Base-by-base conservation (phyloP, 1,140 invertebrate genomes). In the Trinorchestia longiramus region DNA sequence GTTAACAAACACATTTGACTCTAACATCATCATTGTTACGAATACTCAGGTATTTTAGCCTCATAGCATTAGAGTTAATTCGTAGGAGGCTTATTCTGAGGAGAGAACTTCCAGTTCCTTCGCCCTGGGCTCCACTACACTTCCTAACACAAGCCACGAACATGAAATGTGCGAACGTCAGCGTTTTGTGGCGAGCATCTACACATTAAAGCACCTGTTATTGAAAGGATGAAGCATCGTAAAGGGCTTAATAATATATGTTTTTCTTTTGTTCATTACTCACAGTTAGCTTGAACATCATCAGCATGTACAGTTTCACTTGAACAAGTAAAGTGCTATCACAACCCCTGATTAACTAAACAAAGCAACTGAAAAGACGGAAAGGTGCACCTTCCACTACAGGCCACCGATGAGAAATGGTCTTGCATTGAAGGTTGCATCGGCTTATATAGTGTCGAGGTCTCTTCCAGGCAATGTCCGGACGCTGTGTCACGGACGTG, bases 321-420 rank as follows among this genome's bases (percentile, higher is more conserved):
- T 36, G 62, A 77, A 77, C 62, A 77, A 28, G 62, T 77, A 77
- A 77, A 77, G 62, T 28, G 28, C 1, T 77, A 77, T 77, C 62
- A 77, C 62, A 36, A 77, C 88, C 43, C 43, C 88, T 42, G 19
- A 3, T 43, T 1, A 91, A 42, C 88, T 42, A 28, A 91, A 42
- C 28, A 11, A 91, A 36, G 11, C 43, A 43, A 91, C 88, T 47
- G 92, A 28, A 92, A 43, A 42, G 90, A 92, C 43, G 43, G 92
- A 40, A 94, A 94, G 92, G 43, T 19, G 43, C 92, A 94, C 92
- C 92, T 44, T 40, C 8, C 92, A 94, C 92, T 94, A 44, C 47
- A 3, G 44, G 92, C 92, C 92, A 94, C 92, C 44, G 92, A 94
- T 94, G 92, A 94, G 92, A 45, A 94, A 94, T 94, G 92, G 44